These are phyloP conservation scores for Bombycilla garrulus DNA, from an alignment of 2,113 vertebrate species.

Conservation along the genomic window DNA sequence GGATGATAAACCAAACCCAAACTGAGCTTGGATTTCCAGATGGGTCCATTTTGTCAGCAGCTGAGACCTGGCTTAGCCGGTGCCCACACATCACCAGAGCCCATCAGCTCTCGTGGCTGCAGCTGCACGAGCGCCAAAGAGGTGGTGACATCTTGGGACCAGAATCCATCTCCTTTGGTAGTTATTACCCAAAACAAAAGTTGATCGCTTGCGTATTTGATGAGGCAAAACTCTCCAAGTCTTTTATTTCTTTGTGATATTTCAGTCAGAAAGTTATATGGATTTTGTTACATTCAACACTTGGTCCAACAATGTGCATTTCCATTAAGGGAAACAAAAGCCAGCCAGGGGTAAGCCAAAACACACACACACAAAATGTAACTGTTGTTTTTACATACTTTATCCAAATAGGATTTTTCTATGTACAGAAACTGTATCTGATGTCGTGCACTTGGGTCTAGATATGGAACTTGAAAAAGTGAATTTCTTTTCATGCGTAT, in stretches of 20 bases:
- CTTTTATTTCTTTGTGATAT: conserved; percentile 22
- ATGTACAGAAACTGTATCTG: conserved; percentile 4
- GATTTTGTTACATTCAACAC: conserved; percentile 54
- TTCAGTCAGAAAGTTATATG: conserved; percentile 16
- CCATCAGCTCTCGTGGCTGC: neutral
- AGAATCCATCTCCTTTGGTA: neutral
- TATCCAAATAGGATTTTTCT: conserved; percentile 5
- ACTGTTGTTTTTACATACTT: conserved; percentile 6
- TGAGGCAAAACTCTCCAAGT: neutral
- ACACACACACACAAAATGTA: conserved; percentile 13
- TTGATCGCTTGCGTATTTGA: neutral
- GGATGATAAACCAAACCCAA: neutral
- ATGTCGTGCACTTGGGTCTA: neutral
- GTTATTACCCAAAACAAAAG: neutral
- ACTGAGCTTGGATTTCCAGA: neutral
- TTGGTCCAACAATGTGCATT: conserved; percentile 43
- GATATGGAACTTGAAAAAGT: neutral
- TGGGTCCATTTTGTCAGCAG: neutral
- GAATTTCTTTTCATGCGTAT: neutral
- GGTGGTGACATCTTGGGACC: neutral
- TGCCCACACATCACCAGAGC: neutral
- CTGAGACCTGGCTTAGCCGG: neutral
- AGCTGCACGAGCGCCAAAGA: neutral
- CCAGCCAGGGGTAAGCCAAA: conserved; percentile 19
- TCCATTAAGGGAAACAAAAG: conserved; percentile 47